A percentile compares a stretch with the other conserved stretches of the same genome.
Conservation (phyloP, 2,113 vertebrate species). For the Pitta sordida region DNA sequence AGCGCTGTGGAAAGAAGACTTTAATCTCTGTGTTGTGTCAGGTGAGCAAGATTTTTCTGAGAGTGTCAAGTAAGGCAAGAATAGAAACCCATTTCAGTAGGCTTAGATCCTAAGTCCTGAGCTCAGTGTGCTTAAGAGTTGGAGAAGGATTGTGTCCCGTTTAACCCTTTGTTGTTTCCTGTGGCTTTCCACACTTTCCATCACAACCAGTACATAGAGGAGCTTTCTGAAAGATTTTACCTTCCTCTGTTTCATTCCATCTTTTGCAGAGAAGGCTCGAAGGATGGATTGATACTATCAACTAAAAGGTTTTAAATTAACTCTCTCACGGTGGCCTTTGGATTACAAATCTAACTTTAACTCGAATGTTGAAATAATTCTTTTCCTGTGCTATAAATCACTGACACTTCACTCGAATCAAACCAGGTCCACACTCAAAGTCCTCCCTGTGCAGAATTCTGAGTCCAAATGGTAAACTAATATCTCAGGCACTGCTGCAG, state of each 20-base stretch:
- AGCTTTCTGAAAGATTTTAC: not conserved
- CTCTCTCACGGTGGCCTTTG: not conserved
- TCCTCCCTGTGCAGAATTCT: not conserved
- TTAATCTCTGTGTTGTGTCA: conserved; percentile 8
- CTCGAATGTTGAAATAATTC: not conserved
- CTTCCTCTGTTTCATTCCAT: not conserved
- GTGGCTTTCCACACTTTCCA: not conserved
- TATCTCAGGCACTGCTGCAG: not conserved
- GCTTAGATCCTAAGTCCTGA: conserved; percentile 62
- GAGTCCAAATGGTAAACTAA: not conserved
- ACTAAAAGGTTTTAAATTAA: not conserved
- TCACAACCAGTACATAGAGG: not conserved
- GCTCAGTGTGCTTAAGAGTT: conserved; percentile 31
- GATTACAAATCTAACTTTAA: not conserved
- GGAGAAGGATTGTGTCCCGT: conserved; percentile 10
- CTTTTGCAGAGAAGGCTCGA: not conserved
- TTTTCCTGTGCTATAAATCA: not conserved
- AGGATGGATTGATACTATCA: not conserved
- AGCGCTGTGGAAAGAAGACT: not conserved
- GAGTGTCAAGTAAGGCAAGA: conserved; percentile 45
- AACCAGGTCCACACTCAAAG: not conserved
- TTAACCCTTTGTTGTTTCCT: conserved; percentile 32
- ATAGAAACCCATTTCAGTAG: conserved; percentile 64
- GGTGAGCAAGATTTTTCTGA: conserved; percentile 34
- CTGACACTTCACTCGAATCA: not conserved